Percentiles rank a stretch among this genome's conserved stretches.
These are phyloP conservation scores for Chironomus tepperi DNA, from an alignment of 1,140 invertebrate genomes.

Conservation along the genomic window DNA sequence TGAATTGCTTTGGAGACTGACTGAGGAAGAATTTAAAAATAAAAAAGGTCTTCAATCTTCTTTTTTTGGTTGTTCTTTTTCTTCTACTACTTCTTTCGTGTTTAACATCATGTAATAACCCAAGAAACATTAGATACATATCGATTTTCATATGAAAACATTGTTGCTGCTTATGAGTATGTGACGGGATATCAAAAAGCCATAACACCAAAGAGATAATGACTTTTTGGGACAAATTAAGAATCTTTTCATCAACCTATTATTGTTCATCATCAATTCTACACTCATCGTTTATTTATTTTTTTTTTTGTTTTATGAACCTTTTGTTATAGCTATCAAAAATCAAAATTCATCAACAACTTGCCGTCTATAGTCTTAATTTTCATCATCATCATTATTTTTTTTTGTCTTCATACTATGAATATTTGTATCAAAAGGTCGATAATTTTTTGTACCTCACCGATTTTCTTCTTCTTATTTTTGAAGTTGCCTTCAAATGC, in stretches of 20 bases:
- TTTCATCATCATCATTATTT: no score
- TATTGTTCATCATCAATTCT: background rate
- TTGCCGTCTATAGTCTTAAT: background rate
- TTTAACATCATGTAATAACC: background rate
- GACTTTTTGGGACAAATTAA: slow-evolving; percentile 20
- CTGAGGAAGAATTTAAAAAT: background rate
- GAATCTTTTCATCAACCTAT: slow-evolving; percentile 22
- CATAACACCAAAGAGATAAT: background rate
- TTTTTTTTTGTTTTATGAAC: no score
- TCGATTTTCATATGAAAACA: no score
- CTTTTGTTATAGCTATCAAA: slow-evolving; percentile 1
- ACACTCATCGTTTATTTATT: background rate
- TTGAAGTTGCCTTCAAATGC: background rate
- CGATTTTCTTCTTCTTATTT: no score
- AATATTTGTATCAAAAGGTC: no score
- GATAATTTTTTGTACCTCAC: no score
- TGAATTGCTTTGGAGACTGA: background rate
- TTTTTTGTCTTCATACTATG: no score
- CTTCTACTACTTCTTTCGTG: background rate
- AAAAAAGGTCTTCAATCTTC: background rate
- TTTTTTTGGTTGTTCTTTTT: background rate
- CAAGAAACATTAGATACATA: no score
- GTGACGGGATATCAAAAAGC: background rate
- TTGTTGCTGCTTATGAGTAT: no score
- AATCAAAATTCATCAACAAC: background rate